Percentiles rank a stretch among this genome's conserved stretches.
These are phyloP conservation scores for Altica lythri DNA, from an alignment of 2,888 invertebrate genomes.

Conservation along the genomic window DNA sequence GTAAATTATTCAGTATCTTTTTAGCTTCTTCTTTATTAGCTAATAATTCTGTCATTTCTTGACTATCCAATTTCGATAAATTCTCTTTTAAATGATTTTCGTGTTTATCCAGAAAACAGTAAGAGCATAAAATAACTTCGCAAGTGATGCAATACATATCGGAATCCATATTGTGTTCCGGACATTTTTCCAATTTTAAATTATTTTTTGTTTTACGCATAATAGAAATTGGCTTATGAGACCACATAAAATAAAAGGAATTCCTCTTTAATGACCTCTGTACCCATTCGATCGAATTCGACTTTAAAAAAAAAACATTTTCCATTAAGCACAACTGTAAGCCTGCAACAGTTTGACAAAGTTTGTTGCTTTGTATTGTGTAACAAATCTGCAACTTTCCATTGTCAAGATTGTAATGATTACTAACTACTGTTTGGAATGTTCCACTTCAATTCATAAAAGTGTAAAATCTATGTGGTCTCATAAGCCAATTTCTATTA, in stretches of 20 bases:
- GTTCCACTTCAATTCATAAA: constrained; percentile 50
- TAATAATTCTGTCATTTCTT: constrained; percentile 36
- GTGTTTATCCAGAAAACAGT: constrained; percentile 55
- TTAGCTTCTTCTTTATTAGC: constrained; percentile 30
- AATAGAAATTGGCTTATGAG: constrained; percentile 44
- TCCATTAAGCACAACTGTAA: too few relatives aligned
- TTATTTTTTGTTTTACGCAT: constrained; percentile 25
- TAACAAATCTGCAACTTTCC: constrained; percentile 42
- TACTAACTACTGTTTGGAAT: constrained; percentile 47
- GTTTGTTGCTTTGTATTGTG: constrained; percentile 44
- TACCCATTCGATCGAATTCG: constrained; percentile 4
- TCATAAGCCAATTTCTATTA: constrained; percentile 44
- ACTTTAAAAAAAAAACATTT: constrained; percentile 1
- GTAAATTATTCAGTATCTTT: constrained; percentile 32
- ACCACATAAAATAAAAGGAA: constrained; percentile 45
- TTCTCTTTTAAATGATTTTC: constrained; percentile 48
- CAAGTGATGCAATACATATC: constrained; percentile 57
- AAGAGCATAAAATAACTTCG: constrained; percentile 53
- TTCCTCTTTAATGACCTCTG: constrained; percentile 16
- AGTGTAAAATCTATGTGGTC: constrained; percentile 50
- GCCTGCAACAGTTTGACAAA: too few relatives aligned
- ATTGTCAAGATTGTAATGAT: constrained; percentile 49
- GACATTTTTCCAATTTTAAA: constrained; percentile 40
- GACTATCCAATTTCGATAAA: constrained; percentile 44
- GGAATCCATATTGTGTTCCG: constrained; percentile 46